Conservation (phyloP, 2,888 invertebrate genomes). For the Onchidella celtica region DNA sequence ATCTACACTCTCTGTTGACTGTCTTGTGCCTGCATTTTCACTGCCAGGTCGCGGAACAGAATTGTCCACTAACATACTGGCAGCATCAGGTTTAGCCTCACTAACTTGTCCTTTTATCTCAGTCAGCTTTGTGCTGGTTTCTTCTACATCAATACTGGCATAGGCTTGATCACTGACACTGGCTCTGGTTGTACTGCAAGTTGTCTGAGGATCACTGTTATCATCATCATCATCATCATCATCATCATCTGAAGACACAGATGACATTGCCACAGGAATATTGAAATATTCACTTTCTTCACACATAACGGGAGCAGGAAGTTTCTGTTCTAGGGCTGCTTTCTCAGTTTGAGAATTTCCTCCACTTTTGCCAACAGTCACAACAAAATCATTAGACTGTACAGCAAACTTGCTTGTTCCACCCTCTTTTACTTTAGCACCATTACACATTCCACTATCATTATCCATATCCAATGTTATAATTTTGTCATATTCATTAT, state of each 20-base stretch:
- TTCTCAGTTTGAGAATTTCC: neutral
- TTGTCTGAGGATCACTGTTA: neutral
- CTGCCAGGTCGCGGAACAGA: neutral
- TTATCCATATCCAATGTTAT: neutral
- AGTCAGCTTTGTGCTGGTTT: neutral
- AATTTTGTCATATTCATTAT: neutral
- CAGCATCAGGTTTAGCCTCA: too few species aligned
- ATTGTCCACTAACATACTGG: neutral
- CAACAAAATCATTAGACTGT: too few species aligned
- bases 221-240: slow-evolving; percentile 7
- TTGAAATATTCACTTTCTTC: neutral
- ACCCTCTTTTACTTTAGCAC: too few species aligned
- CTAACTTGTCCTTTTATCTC: too few species aligned
- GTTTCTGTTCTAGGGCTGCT: too few species aligned
- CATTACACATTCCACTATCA: too few species aligned
- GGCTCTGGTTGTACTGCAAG: neutral
- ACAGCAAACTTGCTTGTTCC: too few species aligned
- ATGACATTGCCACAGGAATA: neutral
- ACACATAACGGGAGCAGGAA: neutral
- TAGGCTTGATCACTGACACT: neutral
- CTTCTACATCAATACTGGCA: neutral
- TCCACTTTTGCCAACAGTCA: neutral
- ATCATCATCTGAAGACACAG: slow-evolving; percentile 25
- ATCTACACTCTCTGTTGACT: too few species aligned
- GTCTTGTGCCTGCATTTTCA: too few species aligned